Percentiles rank a stretch among this genome's conserved stretches.
phyloP scores from a whole-genome alignment of 2,888 invertebrate species.

The Patella depressa region DNA sequence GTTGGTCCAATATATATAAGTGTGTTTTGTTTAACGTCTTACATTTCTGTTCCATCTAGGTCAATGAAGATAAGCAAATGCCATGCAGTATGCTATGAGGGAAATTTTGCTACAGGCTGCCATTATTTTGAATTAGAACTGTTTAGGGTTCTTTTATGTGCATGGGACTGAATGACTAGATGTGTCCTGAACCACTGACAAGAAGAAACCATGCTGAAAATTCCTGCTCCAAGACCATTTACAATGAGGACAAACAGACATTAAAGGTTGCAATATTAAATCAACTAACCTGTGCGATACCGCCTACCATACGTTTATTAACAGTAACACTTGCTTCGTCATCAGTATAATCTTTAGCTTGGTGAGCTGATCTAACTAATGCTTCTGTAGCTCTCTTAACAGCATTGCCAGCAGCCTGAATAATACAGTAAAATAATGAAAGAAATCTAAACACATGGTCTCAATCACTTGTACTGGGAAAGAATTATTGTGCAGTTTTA shows the following conservation, averaged over 20 bases:
- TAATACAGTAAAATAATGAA: background rate
- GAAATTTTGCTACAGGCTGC: too few relatives aligned
- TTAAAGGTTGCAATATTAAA: background rate
- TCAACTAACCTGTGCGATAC: constrained; percentile 86
- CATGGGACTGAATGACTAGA: too few relatives aligned
- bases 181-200: too few relatives aligned
- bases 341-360: constrained; percentile 91
- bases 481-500: too few relatives aligned
- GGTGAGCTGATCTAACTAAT: constrained; percentile 92
- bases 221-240: background rate
- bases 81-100: too few relatives aligned
- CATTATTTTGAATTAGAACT: too few relatives aligned
- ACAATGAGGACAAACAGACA: background rate
- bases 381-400: constrained; percentile 98
- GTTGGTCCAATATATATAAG: background rate
- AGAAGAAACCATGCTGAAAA: too few relatives aligned
- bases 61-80: too few relatives aligned
- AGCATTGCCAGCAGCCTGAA: constrained; percentile 92
- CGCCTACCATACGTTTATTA: constrained; percentile 94
- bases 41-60: too few relatives aligned
- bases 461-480: too few relatives aligned
- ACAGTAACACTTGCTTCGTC: constrained; percentile 86
- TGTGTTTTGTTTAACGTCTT: background rate
- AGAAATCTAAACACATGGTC: background rate
- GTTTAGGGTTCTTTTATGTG: too few relatives aligned